Evolutionary conservation across 2,797 vertebrate species (phyloP), one percentile per base, ranked within the genome.

Genomic region (Hippopotamyrus pictus): DNA sequence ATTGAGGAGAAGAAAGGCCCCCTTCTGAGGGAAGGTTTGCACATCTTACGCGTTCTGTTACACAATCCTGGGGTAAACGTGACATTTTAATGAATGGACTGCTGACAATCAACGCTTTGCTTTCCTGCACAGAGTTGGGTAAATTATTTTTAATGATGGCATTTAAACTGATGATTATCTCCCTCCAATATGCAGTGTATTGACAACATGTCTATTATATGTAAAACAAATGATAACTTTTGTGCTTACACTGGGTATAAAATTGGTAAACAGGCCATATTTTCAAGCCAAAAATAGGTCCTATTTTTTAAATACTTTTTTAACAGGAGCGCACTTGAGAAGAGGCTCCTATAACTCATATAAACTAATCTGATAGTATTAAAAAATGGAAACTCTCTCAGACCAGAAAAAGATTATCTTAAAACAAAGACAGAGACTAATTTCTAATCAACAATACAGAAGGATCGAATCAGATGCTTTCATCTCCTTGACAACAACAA

Each of bases 41-140:
- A 94, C 94, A 95, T 53, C 91, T 95, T 95, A 96, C 94, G 92
- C 92, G 93, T 94, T 94, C 94, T 96, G 94, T 95, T 93, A 94
- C 93, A 90, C 48, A 90, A 90, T 85, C 91, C 92, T 91, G 93
- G 91, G 25, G 91, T 94, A 95, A 96, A 95, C 94, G 92, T 91
- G 92, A 93, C 89, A 91, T 91, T 93, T 94, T 94, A 95, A 95
- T 95, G 93, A 95, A 95, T 91, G 62, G 88, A 92, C 92, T 88
- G 92, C 93, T 93, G 95, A 93, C 94, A 96, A 95, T 94, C 92
- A 93, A 87, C 50, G 91, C 94, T 95, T 96, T 96, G 93, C 96
- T 95, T 92, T 90, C 48, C 59, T 6, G 54, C 1, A 14, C 88
- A 59, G 33, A 76, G 48, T 87, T 29, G 46, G 83, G 48, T 86